phyloP scores from a whole-genome alignment of 1,140 invertebrate species.

The Tetranychus urticae region DNA sequence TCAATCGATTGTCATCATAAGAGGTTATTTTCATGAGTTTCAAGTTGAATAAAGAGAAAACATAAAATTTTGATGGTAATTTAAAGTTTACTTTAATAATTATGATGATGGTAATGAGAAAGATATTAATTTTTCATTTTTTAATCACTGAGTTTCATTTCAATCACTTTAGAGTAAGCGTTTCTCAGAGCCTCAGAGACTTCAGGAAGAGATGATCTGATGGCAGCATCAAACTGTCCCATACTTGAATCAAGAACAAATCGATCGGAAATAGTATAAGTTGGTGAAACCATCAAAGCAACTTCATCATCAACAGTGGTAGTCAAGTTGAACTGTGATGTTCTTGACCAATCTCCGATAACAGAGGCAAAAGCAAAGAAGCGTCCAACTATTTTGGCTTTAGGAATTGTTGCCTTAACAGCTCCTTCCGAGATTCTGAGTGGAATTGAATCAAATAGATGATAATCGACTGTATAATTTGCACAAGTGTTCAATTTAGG shows the following conservation, averaged over 20 bases:
- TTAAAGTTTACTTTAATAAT: too few relatives aligned
- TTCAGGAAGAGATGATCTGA: neutral
- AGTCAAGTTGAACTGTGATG: neutral
- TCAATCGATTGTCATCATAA: too few relatives aligned
- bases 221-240: neutral
- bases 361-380: neutral
- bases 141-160: neutral
- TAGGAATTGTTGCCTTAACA: neutral
- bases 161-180: neutral
- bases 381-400: neutral
- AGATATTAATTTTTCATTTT: neutral
- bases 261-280: neutral
- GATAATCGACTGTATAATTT: constrained; percentile 2
- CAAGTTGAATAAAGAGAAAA: too few relatives aligned
- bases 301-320: neutral
- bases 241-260: neutral
- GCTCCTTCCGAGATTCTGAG: neutral
- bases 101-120: too few relatives aligned
- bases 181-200: neutral
- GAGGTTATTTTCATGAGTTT: too few relatives aligned
- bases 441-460: constrained; percentile 1
- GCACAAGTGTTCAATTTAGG: neutral
- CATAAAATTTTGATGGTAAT: too few relatives aligned
- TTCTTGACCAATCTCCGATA: neutral
- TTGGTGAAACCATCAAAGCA: neutral